Evolutionary conservation across 2,797 vertebrate genomes (phyloP), one percentile per base, ranked within the genome.

Genomic region (Gymnoscopelus braueri): DNA sequence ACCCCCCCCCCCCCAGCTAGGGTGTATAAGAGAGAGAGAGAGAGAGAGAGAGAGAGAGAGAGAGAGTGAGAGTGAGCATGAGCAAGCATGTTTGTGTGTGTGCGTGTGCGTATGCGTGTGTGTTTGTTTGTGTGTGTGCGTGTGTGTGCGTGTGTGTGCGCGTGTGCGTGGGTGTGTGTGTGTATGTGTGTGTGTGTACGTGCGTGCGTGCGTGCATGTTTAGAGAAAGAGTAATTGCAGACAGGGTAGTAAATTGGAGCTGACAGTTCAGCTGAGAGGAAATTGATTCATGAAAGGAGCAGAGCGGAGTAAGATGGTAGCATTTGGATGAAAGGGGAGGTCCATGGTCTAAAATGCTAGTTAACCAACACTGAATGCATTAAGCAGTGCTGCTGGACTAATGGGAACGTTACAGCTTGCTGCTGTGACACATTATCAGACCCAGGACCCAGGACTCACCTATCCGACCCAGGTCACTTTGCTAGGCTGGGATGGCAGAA

Each of bases 241-340:
- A 77, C 68, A 53, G 51, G 14, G 60, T 54, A 49, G 65, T 65
- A 66, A 67, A 74, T 60, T 67, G 51, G 74, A 67, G 65, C 72
- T 71, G 77, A 66, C 69, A 56, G 67, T 75, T 68, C 19, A 53
- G 35, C 70, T 63, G 39, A 3, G 3, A 65, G 48, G 19, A 77
- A 75, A 68, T 44, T 26, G 69, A 67, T 59, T 63, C 26, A 68
- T 61, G 61, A 54, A 60, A 19, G 55, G 63, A 67, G 23, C 24
- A 73, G 32, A 70, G 52, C 39, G 49, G 57, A 49, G 26, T 9
- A 35, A 58, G 67, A 58, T 32, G 47, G 26, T 44, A 44, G 39
- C 39, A 44, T 44, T 10, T 44, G 39, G 39, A 44, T 44, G 39
- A 44, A 44, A 52, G 8, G 15, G 77, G 60, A 69, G 14, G 24